phyloP scores from a whole-genome alignment of 1,140 invertebrate genomes.

The Drosophila nigromelanica region DNA sequence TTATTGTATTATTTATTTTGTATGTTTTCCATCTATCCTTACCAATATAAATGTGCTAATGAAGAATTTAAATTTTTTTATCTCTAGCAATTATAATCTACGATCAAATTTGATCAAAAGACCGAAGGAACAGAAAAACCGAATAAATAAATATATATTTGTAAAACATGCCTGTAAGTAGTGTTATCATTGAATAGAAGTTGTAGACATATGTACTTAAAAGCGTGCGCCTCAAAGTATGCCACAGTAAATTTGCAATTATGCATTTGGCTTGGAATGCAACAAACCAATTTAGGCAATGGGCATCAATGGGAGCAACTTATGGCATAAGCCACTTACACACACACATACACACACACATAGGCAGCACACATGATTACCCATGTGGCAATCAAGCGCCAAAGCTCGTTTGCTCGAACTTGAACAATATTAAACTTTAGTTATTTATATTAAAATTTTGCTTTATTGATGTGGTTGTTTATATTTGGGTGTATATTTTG shows the following conservation, averaged over 20 bases:
- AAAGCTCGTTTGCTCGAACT: conserved; percentile 13
- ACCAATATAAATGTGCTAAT: too few species aligned
- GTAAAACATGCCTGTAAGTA: too few species aligned
- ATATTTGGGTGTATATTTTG: conserved; percentile 40
- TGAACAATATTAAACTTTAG: conserved; percentile 76
- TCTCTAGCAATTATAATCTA: too few species aligned
- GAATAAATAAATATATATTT: too few species aligned
- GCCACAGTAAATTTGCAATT: conserved; percentile 13
- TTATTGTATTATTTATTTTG: too few species aligned
- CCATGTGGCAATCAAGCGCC: conserved; percentile 6
- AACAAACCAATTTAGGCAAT: conserved; percentile 59
- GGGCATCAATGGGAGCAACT: conserved; percentile 44
- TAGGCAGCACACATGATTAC: background rate
- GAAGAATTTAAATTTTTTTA: too few species aligned
- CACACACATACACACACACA: conserved; percentile 10
- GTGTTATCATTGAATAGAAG: background rate
- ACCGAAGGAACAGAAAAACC: too few species aligned
- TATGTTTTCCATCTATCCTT: too few species aligned
- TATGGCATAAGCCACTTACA: conserved; percentile 25
- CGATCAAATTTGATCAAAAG: too few species aligned
- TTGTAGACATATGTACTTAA: background rate
- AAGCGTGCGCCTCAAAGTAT: conserved; percentile 1
- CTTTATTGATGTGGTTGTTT: conserved; percentile 78
- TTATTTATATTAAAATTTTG: conserved; percentile 82
- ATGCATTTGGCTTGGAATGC: background rate